Percentiles rank a stretch among this genome's conserved stretches.
Evolutionary conservation across 2,888 invertebrate genomes (phyloP).

Genomic region (Lycophotia porphyrea): DNA sequence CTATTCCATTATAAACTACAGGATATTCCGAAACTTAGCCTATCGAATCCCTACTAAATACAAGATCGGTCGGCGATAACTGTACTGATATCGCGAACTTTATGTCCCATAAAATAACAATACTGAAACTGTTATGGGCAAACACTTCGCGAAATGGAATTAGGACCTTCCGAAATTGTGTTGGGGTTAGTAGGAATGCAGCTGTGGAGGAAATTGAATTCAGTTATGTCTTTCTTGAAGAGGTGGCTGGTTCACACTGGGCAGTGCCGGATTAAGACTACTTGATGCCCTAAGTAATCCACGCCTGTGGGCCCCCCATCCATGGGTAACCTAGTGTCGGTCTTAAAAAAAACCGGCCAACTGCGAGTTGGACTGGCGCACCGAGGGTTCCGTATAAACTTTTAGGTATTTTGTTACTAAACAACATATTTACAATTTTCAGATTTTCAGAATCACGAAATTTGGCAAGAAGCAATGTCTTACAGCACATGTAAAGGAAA

Average conservation of each 20-base stretch:
- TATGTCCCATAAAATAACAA: conserved; percentile 59
- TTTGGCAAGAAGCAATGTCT: too few species aligned
- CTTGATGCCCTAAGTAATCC: too few species aligned
- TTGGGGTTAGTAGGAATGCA: conserved; percentile 20
- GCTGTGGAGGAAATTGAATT: conserved; percentile 10
- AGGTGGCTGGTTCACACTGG: background rate
- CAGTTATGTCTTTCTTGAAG: background rate
- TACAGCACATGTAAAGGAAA: too few species aligned
- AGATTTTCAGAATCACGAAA: too few species aligned
- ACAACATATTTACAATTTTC: too few species aligned
- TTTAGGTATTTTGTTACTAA: too few species aligned
- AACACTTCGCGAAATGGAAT: conserved; percentile 46
- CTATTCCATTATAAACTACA: conserved; percentile 52
- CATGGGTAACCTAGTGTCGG: too few species aligned
- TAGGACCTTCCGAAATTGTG: conserved; percentile 40
- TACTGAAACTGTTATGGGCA: conserved; percentile 44
- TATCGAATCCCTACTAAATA: conserved; percentile 55
- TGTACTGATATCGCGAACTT: conserved; percentile 49
- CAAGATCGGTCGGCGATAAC: conserved; percentile 58
- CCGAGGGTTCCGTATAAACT: too few species aligned
- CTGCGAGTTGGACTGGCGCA: too few species aligned
- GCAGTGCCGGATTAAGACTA: too few species aligned
- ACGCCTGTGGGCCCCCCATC: too few species aligned
- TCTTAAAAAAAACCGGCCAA: too few species aligned
- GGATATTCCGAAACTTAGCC: conserved; percentile 50